A percentile compares a stretch with the other conserved stretches of the same genome.
Evolutionary conservation across 2,797 vertebrate genomes (phyloP).

Genomic region (Tiaroga cobitis): DNA sequence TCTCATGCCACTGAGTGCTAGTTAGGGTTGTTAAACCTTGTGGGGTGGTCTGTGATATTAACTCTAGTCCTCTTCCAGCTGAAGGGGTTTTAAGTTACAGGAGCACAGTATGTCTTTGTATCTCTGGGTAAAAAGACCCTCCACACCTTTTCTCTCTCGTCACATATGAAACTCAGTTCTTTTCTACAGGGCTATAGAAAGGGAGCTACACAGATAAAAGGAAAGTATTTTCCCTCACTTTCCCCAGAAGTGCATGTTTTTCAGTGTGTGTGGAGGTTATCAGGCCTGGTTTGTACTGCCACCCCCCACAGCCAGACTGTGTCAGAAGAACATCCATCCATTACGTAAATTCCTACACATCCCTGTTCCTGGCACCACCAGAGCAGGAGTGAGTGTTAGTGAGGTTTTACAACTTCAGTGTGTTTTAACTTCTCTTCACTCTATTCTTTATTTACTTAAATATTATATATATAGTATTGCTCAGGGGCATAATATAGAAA

Average conservation of each 20-base stretch:
- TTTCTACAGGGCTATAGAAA: constrained; percentile 18
- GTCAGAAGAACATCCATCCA: constrained; percentile 63
- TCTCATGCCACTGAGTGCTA: neutral
- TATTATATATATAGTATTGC: neutral
- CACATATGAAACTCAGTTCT: neutral
- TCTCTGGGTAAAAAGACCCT: constrained; percentile 10
- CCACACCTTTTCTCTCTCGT: constrained; percentile 23
- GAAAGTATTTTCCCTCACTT: constrained; percentile 9
- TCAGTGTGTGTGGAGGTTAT: constrained; percentile 67
- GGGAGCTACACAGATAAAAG: neutral
- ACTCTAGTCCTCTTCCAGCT: constrained; percentile 40
- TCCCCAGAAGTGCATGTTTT: constrained; percentile 17
- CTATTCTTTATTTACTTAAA: neutral
- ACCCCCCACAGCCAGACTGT: constrained; percentile 62
- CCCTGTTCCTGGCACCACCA: constrained; percentile 74
- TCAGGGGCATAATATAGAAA: neutral
- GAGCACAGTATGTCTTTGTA: constrained; percentile 69
- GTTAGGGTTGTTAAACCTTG: neutral
- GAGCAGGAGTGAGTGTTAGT: constrained; percentile 23
- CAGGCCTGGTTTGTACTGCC: constrained; percentile 58
- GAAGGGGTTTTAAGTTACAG: constrained; percentile 72
- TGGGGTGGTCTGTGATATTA: constrained; percentile 49
- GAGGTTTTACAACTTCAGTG: neutral
- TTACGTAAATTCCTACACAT: constrained; percentile 74
- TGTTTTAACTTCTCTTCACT: neutral